These are phyloP conservation scores for Squalus acanthias DNA, from an alignment of 2,797 vertebrate genomes.

Conservation along the genomic window DNA sequence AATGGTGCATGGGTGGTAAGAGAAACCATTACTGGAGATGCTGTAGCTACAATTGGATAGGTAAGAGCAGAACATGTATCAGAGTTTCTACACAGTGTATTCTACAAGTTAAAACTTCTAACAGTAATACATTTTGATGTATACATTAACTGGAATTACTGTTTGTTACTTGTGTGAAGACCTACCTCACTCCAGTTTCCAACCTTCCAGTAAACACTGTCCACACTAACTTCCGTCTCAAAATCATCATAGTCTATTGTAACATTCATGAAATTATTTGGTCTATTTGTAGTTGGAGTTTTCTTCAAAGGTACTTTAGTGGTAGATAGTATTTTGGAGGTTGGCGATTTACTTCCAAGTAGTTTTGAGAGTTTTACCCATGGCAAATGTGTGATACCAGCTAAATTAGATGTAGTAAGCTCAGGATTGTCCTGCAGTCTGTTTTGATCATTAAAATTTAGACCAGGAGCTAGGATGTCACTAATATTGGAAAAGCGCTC, in stretches of 20 bases:
- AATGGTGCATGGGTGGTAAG: background rate
- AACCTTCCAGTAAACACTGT: slow-evolving; percentile 65
- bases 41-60: background rate
- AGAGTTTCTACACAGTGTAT: background rate
- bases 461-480: slow-evolving; percentile 43
- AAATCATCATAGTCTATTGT: slow-evolving; percentile 38
- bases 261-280: slow-evolving; percentile 36
- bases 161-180: background rate
- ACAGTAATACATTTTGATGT: background rate
- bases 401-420: background rate
- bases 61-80: background rate
- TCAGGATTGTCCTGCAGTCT: background rate
- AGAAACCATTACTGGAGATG: background rate
- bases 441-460: slow-evolving; percentile 40
- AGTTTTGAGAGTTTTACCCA: background rate
- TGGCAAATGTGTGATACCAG: background rate
- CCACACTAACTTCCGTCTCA: slow-evolving; percentile 42
- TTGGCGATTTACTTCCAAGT: background rate
- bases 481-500: slow-evolving; percentile 38
- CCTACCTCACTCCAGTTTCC: slow-evolving; percentile 87
- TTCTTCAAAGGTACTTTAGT: background rate
- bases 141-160: background rate
- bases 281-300: slow-evolving; percentile 42
- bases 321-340: background rate
- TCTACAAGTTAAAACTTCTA: background rate